Conservation (phyloP, 2,888 invertebrate genomes). For the Seira ritae region DNA sequence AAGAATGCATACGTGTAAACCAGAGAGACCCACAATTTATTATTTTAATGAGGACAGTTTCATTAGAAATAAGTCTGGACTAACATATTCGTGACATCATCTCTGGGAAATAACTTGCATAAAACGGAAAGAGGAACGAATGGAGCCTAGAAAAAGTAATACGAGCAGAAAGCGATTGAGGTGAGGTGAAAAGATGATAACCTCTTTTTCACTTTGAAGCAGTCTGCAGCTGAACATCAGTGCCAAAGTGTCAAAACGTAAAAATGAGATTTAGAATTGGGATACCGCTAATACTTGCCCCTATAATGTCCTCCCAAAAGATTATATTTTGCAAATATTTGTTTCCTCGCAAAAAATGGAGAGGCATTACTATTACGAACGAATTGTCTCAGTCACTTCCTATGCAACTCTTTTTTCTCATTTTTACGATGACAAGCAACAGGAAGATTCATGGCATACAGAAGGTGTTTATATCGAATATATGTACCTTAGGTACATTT, state of each 20-base stretch:
- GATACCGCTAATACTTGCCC: background rate
- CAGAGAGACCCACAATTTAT: too few relatives aligned
- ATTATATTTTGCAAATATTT: background rate
- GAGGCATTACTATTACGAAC: background rate
- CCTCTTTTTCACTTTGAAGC: background rate
- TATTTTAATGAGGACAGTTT: background rate
- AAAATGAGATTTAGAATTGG: background rate
- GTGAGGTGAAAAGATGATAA: slow-evolving; percentile 12
- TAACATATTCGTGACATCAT: background rate
- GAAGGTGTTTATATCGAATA: slow-evolving; percentile 37
- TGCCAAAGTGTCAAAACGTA: background rate
- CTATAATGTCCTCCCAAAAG: background rate
- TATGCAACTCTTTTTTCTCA: slow-evolving; percentile 1
- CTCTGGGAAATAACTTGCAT: background rate
- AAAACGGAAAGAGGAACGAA: background rate
- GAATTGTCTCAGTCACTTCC: background rate
- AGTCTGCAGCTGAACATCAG: background rate
- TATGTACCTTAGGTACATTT: background rate
- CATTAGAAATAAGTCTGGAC: background rate
- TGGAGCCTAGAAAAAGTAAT: background rate
- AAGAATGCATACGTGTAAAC: too few relatives aligned
- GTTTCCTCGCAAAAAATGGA: background rate
- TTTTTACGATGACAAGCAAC: slow-evolving; percentile 23
- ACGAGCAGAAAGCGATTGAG: background rate
- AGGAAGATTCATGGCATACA: slow-evolving; percentile 46